Evolutionary conservation across 2,888 invertebrate genomes (phyloP).

Genomic region (Drosophila imparisetae): DNA sequence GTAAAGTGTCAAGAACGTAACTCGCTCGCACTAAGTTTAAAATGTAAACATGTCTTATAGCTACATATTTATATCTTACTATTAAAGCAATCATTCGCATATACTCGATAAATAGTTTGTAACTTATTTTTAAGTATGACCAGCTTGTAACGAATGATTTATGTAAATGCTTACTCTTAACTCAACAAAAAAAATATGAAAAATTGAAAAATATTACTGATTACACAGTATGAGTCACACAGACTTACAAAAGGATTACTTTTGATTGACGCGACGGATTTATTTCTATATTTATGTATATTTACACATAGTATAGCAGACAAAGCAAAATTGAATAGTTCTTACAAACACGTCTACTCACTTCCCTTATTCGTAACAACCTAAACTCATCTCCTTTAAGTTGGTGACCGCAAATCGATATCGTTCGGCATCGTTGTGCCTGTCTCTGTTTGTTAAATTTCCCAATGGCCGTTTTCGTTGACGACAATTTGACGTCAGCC

Average conservation of each 20-base stretch:
- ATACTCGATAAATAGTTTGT: slow-evolving; percentile 41
- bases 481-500: too few relatives aligned
- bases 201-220: not conserved
- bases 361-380: not conserved
- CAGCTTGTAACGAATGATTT: slow-evolving; percentile 30
- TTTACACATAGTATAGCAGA: not conserved
- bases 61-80: slow-evolving; percentile 53
- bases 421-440: not conserved
- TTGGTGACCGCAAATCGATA: not conserved
- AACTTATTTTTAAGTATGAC: slow-evolving; percentile 28
- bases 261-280: not conserved
- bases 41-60: slow-evolving; percentile 47
- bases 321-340: not conserved
- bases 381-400: not conserved
- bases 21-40: slow-evolving; percentile 36
- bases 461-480: too few relatives aligned
- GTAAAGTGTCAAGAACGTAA: slow-evolving; percentile 23
- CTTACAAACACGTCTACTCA: not conserved
- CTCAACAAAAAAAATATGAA: slow-evolving; percentile 17
- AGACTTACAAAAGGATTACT: not conserved
- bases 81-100: slow-evolving; percentile 50
- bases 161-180: slow-evolving; percentile 29
- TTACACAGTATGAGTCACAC: not conserved
- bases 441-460: too few relatives aligned
- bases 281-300: not conserved